Conservation (phyloP, 1,140 invertebrate genomes). For the Hycleus cichorii region DNA sequence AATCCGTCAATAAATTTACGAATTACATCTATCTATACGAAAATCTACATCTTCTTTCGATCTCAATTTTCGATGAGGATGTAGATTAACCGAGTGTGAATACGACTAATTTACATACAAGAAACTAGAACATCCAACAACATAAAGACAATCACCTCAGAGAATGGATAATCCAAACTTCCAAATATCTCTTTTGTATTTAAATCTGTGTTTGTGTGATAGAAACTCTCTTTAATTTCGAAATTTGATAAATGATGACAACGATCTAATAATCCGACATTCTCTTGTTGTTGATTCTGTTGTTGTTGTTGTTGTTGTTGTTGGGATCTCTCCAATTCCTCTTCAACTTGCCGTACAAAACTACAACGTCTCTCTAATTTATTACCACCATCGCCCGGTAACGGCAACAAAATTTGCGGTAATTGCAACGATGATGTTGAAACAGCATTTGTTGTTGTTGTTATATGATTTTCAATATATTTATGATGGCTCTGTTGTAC, state of each 20-base stretch:
- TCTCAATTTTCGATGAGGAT: too few relatives aligned
- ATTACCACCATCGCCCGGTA: slow-evolving; percentile 26
- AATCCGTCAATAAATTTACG: too few relatives aligned
- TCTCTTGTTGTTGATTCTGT: neutral
- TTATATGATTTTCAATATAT: slow-evolving; percentile 1
- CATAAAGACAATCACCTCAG: slow-evolving; percentile 32
- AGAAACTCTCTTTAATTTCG: slow-evolving; percentile 37
- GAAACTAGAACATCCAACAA: too few relatives aligned
- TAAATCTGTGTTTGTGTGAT: slow-evolving; percentile 33
- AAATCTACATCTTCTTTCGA: too few relatives aligned
- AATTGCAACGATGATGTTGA: slow-evolving; percentile 27
- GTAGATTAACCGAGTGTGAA: too few relatives aligned
- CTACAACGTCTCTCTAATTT: slow-evolving; percentile 38
- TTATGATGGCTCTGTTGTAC: slow-evolving; percentile 27
- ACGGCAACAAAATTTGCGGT: slow-evolving; percentile 37
- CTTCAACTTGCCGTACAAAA: slow-evolving; percentile 39
- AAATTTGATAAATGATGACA: slow-evolving; percentile 41
- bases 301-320: slow-evolving; percentile 16
- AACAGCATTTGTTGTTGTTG: slow-evolving; percentile 24
- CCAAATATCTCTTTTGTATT: slow-evolving; percentile 33
- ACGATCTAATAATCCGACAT: slow-evolving; percentile 28
- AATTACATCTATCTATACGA: too few relatives aligned
- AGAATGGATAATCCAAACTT: slow-evolving; percentile 41
- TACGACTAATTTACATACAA: too few relatives aligned
- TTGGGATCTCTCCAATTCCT: slow-evolving; percentile 31